phyloP scores from a whole-genome alignment of 2,113 vertebrate species.

The Terrapene triunguis region DNA sequence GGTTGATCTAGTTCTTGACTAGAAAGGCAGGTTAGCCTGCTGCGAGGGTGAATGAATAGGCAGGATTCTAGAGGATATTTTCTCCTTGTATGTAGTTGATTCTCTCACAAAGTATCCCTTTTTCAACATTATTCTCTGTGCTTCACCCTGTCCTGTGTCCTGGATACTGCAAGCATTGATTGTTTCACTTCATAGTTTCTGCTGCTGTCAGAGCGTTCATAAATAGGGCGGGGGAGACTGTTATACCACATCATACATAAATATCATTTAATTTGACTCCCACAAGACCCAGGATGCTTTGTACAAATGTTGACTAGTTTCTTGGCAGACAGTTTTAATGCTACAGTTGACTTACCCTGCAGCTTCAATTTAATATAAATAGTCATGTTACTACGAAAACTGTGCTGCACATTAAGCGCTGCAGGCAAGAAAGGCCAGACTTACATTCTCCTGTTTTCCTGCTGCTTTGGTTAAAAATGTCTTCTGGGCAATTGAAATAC shows the following conservation, averaged over 20 bases:
- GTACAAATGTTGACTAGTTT: slow-evolving; percentile 13
- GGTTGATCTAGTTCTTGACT: neutral
- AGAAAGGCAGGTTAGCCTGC: neutral
- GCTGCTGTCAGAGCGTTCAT: neutral
- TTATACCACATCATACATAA: neutral
- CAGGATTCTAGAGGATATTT: neutral
- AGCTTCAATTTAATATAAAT: neutral
- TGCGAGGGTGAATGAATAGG: neutral
- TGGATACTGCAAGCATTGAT: neutral
- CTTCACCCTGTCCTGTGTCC: neutral
- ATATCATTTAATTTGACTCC: neutral
- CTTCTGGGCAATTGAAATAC: neutral
- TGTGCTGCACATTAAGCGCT: accelerated
- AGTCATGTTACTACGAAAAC: neutral
- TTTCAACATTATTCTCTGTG: neutral
- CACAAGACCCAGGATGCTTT: neutral
- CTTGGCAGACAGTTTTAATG: neutral
- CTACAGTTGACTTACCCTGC: neutral
- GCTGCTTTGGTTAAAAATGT: neutral
- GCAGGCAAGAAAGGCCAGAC: neutral
- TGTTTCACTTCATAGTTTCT: neutral
- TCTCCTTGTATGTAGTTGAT: neutral
- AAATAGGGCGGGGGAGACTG: neutral
- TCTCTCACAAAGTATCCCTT: accelerated
- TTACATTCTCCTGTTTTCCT: neutral